A percentile compares a stretch with the other conserved stretches of the same genome.
phyloP scores from a whole-genome alignment of 2,797 vertebrate species.

The Phrynocephalus vlangalii region DNA sequence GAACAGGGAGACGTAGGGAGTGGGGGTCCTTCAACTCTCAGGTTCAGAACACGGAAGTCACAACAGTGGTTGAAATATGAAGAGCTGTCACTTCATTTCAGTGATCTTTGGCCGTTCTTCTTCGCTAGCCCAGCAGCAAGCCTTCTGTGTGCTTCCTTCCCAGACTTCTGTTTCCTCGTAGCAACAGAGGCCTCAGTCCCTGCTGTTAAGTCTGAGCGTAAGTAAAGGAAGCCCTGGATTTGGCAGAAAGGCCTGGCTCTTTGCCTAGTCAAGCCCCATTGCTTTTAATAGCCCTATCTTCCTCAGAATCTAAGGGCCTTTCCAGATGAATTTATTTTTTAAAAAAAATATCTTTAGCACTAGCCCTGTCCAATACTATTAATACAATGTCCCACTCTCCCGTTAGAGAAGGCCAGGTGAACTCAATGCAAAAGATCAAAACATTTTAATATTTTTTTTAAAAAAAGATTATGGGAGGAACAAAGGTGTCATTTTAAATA shows the following conservation, averaged over 20 bases:
- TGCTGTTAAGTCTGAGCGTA: not conserved
- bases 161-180: constrained; percentile 9
- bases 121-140: not conserved
- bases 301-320: constrained; percentile 17
- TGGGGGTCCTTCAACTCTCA: constrained; percentile 31
- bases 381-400: not conserved
- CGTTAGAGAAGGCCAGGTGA: not conserved
- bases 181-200: not conserved
- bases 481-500: not conserved
- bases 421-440: too few relatives aligned
- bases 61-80: constrained; percentile 23
- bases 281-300: constrained; percentile 20
- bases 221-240: constrained; percentile 17
- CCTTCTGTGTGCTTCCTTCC: not conserved
- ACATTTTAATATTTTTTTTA: too few relatives aligned
- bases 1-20: constrained; percentile 51
- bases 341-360: not conserved
- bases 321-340: not conserved
- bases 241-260: constrained; percentile 14
- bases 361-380: not conserved
- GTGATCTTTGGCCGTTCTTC: constrained; percentile 10
- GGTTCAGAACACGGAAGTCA: constrained; percentile 48
- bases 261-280: constrained; percentile 31
- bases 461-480: too few relatives aligned
- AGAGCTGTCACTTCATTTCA: constrained; percentile 29